phyloP scores from a whole-genome alignment of 2,797 vertebrate genomes.

The Rhodeus uyekii region DNA sequence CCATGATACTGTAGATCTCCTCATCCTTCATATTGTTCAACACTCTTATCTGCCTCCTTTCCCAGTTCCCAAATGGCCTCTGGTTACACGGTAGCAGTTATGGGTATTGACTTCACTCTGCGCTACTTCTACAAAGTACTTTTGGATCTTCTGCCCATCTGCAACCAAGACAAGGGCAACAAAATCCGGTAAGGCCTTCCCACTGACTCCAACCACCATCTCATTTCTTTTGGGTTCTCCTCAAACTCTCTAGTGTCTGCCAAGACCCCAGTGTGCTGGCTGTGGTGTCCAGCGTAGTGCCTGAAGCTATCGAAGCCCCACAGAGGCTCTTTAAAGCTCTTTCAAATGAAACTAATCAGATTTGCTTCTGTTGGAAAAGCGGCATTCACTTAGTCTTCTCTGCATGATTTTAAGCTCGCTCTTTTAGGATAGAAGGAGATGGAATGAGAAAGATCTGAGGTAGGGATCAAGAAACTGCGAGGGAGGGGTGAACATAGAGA shows the following conservation, averaged over 20 bases:
- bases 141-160: conserved; percentile 92
- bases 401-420: conserved; percentile 39
- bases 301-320: conserved; percentile 44
- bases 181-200: conserved; percentile 86
- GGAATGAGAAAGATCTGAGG: conserved; percentile 37
- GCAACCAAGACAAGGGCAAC: conserved; percentile 96
- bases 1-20: conserved; percentile 2
- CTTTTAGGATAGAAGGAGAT: conserved; percentile 37
- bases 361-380: conserved; percentile 57
- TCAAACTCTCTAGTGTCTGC: conserved; percentile 4
- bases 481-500: not conserved
- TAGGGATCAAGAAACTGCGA: conserved; percentile 34
- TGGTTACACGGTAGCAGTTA: conserved; percentile 92
- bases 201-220: conserved; percentile 7
- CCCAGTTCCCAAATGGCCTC: conserved; percentile 87
- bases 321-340: conserved; percentile 50
- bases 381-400: conserved; percentile 44
- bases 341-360: conserved; percentile 62
- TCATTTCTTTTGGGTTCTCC: not conserved
- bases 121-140: conserved; percentile 98
- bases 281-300: conserved; percentile 29
- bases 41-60: not conserved
- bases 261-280: conserved; percentile 32
- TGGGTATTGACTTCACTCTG: conserved; percentile 98
- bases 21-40: conserved; percentile 3